These are phyloP conservation scores for Eupithecia pulchellata DNA, from an alignment of 2,888 invertebrate species.

Conservation along the genomic window DNA sequence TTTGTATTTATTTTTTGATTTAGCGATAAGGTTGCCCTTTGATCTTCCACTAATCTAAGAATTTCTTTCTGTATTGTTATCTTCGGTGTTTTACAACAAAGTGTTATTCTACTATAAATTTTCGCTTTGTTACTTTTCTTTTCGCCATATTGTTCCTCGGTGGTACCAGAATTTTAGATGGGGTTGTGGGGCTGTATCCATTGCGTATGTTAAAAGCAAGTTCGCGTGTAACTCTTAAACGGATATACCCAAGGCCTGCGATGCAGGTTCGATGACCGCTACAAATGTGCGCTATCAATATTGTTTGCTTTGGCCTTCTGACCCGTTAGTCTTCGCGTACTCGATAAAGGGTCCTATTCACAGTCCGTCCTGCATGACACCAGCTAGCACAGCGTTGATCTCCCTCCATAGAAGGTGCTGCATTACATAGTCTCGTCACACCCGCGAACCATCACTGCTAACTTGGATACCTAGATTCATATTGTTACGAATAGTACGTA, in stretches of 20 bases:
- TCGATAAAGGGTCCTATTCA: conserved; percentile 45
- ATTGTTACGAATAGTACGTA: too few species aligned
- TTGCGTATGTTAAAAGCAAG: background rate
- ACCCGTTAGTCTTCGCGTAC: conserved; percentile 55
- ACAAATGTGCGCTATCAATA: conserved; percentile 73
- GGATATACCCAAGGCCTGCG: background rate
- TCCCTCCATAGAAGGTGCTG: background rate
- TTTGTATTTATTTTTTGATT: too few species aligned
- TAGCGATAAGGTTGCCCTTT: too few species aligned
- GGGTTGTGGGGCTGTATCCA: too few species aligned
- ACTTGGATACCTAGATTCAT: too few species aligned
- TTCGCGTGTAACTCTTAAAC: background rate
- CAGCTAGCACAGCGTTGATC: background rate
- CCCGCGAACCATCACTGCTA: too few species aligned
- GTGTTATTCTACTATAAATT: background rate
- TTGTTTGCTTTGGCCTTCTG: conserved; percentile 75
- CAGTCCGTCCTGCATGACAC: background rate
- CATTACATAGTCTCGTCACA: background rate
- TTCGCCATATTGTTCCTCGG: background rate
- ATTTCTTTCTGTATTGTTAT: too few species aligned
- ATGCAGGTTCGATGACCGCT: conserved; percentile 26
- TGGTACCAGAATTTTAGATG: background rate
- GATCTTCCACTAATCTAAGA: too few species aligned
- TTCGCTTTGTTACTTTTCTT: background rate
- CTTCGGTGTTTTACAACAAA: too few species aligned